phyloP scores from a whole-genome alignment of 2,888 invertebrate species.

The Machimus rusticus region DNA sequence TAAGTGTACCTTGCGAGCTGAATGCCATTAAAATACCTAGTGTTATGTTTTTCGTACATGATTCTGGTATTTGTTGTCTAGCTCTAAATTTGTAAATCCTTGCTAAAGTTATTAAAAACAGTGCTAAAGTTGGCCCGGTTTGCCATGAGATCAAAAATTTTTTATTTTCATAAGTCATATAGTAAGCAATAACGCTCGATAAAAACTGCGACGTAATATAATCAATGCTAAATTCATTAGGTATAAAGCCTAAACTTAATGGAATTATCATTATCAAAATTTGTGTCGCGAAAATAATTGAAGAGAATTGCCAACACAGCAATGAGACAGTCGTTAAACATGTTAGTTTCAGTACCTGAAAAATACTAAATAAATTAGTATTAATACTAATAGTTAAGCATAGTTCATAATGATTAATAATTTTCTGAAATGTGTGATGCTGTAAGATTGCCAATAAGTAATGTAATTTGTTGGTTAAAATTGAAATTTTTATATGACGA shows the following conservation, averaged over 20 bases:
- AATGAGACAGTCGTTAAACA: conserved; percentile 58
- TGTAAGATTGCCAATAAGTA: no score
- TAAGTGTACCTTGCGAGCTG: conserved; percentile 56
- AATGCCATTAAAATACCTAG: conserved; percentile 55
- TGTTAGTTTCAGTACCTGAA: conserved; percentile 57
- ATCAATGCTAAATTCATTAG: conserved; percentile 57
- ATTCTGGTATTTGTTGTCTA: background rate
- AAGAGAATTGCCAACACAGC: conserved; percentile 82
- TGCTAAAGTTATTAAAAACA: conserved; percentile 55
- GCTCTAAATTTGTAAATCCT: conserved; percentile 51
- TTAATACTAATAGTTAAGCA: background rate
- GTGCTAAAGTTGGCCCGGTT: conserved; percentile 56
- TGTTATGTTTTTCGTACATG: conserved; percentile 54
- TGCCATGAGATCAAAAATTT: conserved; percentile 60
- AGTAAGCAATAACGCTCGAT: conserved; percentile 56
- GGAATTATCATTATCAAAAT: conserved; percentile 75
- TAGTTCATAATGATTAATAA: conserved; percentile 46
- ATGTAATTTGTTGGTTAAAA: no score
- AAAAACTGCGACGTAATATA: conserved; percentile 59
- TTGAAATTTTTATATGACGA: no score
- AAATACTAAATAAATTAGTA: background rate
- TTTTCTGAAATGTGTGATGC: background rate
- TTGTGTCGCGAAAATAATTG: conserved; percentile 82
- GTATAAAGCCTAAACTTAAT: conserved; percentile 68
- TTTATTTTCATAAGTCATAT: conserved; percentile 57